Base-by-base conservation (phyloP, 2,113 vertebrate species). In the Prochilodus magdalenae region DNA sequence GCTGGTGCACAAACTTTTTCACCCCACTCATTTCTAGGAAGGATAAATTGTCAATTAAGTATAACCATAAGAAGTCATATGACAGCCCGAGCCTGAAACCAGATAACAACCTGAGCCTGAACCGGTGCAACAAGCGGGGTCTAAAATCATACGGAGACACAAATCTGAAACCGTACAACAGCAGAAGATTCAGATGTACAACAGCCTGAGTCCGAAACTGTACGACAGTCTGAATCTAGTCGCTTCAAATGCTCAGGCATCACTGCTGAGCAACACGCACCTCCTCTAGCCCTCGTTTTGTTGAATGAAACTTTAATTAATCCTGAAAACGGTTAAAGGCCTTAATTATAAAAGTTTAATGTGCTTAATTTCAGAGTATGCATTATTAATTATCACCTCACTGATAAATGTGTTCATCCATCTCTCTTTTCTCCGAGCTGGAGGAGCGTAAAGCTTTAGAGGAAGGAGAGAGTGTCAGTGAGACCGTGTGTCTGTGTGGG, bases 321-420 rank as follows among this genome's bases (percentile, higher is more conserved):
- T 74, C 18, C 72, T 33, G 51, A 67, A 75, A 40, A 75, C 53
- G 33, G 51, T 75, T 62, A 60, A 76, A 7, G 73, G 36, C 33
- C 59, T 75, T 75, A 75, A 82, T 82, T 82, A 69, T 75, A 74
- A 53, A 81, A 36, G 49, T 73, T 81, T 75, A 81, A 69, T 75
- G 47, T 29, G 26, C 13, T 66, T 81, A 53, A 81, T 81, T 81
- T 65, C 5, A 74, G 24, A 30, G 63, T 51, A 49, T 77, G 60
- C 40, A 77, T 77, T 77, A 77, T 77, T 77, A 82, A 82, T 49
- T 40, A 20, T 59, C 65, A 69, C 51, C 51, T 59, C n/a, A 13
- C 24, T 60, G 65, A 76, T 40, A 75, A 75, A 81, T 60, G 26
- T 76, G 60, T 70, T 44, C 59, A 75, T 75, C 75, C 66, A 57